These are phyloP conservation scores for Stenopsyche tienmushanensis DNA, from an alignment of 1,140 invertebrate species.

Conservation along the genomic window DNA sequence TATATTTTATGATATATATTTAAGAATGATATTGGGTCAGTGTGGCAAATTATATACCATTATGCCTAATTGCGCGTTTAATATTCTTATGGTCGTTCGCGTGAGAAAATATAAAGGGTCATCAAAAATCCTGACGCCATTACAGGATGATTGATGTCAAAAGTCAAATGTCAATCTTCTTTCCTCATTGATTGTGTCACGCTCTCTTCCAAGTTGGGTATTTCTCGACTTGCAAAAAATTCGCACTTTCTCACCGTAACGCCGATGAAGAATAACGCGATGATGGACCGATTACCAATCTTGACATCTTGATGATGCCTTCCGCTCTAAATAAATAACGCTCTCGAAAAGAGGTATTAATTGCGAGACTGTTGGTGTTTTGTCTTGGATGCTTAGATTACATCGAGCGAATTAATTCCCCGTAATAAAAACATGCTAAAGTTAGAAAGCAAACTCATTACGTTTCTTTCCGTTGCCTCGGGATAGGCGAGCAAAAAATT, in stretches of 20 bases:
- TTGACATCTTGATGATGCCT: no score
- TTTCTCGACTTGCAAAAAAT: background rate
- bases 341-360: no score
- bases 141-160: background rate
- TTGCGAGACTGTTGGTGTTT: no score
- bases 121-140: background rate
- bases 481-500: no score
- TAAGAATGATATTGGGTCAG: background rate
- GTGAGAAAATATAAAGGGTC: background rate
- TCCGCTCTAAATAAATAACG: no score
- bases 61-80: background rate
- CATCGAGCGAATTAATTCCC: background rate
- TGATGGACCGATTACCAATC: no score
- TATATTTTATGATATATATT: no score
- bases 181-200: slow-evolving; percentile 10
- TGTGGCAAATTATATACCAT: background rate
- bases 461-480: background rate
- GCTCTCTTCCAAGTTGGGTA: slow-evolving; percentile 3
- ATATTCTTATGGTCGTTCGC: no score
- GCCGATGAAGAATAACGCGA: background rate
- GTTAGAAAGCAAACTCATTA: background rate
- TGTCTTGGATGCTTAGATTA: no score
- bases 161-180: slow-evolving; percentile 10
- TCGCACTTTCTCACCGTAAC: no score
- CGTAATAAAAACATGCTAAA: background rate